Evolutionary conservation across 2,113 vertebrate species (phyloP), one percentile per base, ranked within the genome.

Genomic region (Antennarius striatus): DNA sequence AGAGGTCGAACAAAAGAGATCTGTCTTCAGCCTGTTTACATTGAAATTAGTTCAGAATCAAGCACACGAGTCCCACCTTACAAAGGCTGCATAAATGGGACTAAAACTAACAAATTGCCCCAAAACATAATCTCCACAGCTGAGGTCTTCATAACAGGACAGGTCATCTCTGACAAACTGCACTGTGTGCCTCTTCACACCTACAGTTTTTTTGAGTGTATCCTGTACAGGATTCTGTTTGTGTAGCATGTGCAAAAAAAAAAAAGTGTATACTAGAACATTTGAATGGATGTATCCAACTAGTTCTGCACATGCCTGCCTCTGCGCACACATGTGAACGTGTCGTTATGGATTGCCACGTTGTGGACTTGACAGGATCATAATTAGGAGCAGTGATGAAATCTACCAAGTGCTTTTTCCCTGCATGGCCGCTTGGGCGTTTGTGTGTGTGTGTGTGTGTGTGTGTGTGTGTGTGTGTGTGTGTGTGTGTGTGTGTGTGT

Each of bases 321-420:
- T 56, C 15, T 56, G 43, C 51, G 56, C 6, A 6, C 14, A 14
- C 22, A 28, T 66, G 77, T 70, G 75, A 30, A 43, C 55, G 75
- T 81, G 73, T 89, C 75, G 73, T 91, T 88, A 91, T 91, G 87
- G 89, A 91, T 89, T 88, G 87, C 87, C 83, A 88, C 68, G 57
- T 86, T 83, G 86, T 85, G 76, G 74, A 87, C 84, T 81, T 91
- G 89, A 91, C 89, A 91, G 85, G 74, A 87, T 91, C 89, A 91
- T 91, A 91, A 90, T 90, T 90, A 89, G 80, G 47, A 82, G 77
- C 86, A 74, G 89, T 87, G 87, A 89, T 90, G 86, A 89, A 90
- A 89, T 88, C 87, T 88, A 85, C 87, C 71, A 87, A 87, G 87
- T 89, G 87, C 79, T 88, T 83, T 87, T 47, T 84, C 75, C 81